Base-by-base conservation (phyloP, 2,888 invertebrate genomes). In the Athalia cordata region DNA sequence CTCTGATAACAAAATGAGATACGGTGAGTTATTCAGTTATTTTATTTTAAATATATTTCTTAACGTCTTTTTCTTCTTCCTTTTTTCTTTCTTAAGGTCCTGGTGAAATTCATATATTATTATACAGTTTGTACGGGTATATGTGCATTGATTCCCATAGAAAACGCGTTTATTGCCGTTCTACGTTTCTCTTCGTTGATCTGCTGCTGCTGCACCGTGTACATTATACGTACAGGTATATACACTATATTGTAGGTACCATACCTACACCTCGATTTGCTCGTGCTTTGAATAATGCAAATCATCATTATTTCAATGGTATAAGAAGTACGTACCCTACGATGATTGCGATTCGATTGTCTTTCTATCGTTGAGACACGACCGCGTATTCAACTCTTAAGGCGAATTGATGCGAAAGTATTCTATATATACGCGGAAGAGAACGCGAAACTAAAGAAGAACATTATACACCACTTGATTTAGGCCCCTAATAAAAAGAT, bases 311-410 rank as follows among this genome's bases (percentile, higher is more conserved):
- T 82, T 83, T 82, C 83, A 81, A 82, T 80, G 80, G 80, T 29
- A 29, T 29, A 29, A 29, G 29, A 55, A 55, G 68, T 68, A 55
- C 55, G 55, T 55, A 68, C 68, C 29, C 68, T 72, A 82, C 84
- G 83, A 86, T 87, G 86, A 86, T 86, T 86, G 86, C 84, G 85
- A 83, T 84, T 85, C 83, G 85, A 86, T 87, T 86, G 82, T 83
- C 81, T 83, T 83, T 82, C 82, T 83, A 83, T 83, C 81, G 82
- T 79, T 80, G 79, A 80, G 78, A 81, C 83, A 83, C 82, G 83
- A 83, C 70, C 45, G 52, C 68, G 68, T 15, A 52, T 55, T 11
- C 52, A 15, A 29, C 68, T 50, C 55, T 55, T 43, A 52, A 29
- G 43, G 29, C 29, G 29, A 52, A 68, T 68, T 29, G 68, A 72